Conservation (phyloP, 2,888 invertebrate genomes). For the Phrixothrix hirtus region DNA sequence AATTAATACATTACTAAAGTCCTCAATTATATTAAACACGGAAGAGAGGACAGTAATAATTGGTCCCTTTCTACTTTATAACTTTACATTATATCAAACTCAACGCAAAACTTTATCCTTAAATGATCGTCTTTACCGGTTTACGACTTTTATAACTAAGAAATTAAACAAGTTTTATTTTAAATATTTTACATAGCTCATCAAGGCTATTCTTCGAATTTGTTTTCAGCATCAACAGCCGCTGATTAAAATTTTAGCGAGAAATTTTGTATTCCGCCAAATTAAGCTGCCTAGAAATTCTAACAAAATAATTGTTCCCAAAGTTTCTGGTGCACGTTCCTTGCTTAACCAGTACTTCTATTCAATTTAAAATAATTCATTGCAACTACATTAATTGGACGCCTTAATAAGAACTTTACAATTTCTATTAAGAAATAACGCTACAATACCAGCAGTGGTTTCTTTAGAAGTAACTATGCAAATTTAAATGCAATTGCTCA, state of each 20-base stretch:
- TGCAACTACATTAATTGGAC: background rate
- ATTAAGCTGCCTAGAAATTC: conserved; percentile 8
- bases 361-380: background rate
- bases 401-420: no score
- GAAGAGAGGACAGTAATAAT: conserved; percentile 19
- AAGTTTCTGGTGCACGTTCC: background rate
- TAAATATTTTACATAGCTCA: conserved; percentile 13
- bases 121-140: conserved; percentile 14
- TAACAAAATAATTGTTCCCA: conserved; percentile 10
- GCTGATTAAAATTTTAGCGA: conserved; percentile 18
- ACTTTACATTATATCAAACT: conserved; percentile 18
- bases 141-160: conserved; percentile 8
- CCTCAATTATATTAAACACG: conserved; percentile 15
- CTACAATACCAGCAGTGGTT: no score
- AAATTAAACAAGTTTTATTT: conserved; percentile 16
- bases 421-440: background rate
- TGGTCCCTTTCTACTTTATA: conserved; percentile 24
- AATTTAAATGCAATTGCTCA: no score
- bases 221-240: conserved; percentile 6
- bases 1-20: conserved; percentile 22
- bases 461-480: no score
- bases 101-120: conserved; percentile 13
- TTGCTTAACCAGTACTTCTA: background rate
- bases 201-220: conserved; percentile 12
- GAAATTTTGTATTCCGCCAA: conserved; percentile 12